Evolutionary conservation across 2,888 invertebrate species (phyloP).

Genomic region (Drosophila histrio): DNA sequence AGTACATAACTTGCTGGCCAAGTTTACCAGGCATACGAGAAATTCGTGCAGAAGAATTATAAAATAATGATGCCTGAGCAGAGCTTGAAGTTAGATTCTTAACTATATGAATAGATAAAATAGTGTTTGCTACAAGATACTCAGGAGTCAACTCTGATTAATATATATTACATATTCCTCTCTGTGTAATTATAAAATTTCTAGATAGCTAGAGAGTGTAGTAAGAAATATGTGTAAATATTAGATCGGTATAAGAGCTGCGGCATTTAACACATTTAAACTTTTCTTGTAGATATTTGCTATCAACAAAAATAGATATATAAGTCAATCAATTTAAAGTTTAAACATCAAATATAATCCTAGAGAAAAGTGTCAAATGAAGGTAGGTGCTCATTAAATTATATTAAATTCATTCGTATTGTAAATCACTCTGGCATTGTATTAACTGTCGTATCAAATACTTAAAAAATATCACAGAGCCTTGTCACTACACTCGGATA

Average conservation of each 20-base stretch:
- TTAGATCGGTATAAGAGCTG: too few relatives aligned
- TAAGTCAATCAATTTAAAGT: background rate
- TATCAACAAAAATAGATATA: too few relatives aligned
- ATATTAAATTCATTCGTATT: background rate
- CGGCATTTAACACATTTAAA: too few relatives aligned
- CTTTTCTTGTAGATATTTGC: too few relatives aligned
- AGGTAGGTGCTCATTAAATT: background rate
- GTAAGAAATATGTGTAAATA: too few relatives aligned
- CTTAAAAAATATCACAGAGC: background rate
- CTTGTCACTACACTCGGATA: slow-evolving; percentile 15
- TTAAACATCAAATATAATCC: background rate
- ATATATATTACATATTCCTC: too few relatives aligned
- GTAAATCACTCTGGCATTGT: slow-evolving; percentile 28
- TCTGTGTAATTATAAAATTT: too few relatives aligned
- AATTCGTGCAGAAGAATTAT: slow-evolving; percentile 9
- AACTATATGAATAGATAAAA: background rate
- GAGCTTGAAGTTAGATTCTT: background rate
- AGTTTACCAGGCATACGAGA: slow-evolving; percentile 14
- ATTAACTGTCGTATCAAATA: slow-evolving; percentile 2
- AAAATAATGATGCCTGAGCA: slow-evolving; percentile 31
- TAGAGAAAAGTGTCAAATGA: background rate
- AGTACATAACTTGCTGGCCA: slow-evolving; percentile 33
- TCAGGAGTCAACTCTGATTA: too few relatives aligned
- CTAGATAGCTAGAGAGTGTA: too few relatives aligned
- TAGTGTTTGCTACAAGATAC: background rate